These are phyloP conservation scores for Shargacucullia verbasci DNA, from an alignment of 2,888 invertebrate species.

Conservation along the genomic window DNA sequence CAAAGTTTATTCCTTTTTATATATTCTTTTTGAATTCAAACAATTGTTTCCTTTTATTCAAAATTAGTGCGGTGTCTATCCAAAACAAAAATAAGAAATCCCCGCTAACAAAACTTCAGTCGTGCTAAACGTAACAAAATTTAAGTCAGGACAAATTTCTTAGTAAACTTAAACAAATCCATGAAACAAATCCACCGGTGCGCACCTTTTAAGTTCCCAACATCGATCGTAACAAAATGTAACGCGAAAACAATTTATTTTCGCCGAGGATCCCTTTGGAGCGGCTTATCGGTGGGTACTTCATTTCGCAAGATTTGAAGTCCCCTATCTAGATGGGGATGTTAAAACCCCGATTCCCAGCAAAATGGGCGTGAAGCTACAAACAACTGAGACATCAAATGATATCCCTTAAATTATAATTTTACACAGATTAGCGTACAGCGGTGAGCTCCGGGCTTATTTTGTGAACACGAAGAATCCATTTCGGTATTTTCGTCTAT, in stretches of 20 bases:
- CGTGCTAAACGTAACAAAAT: slow-evolving; percentile 47
- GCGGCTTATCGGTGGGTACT: slow-evolving; percentile 63
- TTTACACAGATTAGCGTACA: slow-evolving; percentile 39
- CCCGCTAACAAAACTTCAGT: slow-evolving; percentile 20
- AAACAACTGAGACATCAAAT: slow-evolving; percentile 46
- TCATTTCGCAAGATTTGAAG: slow-evolving; percentile 62
- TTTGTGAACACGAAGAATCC: slow-evolving; percentile 6
- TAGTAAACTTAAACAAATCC: slow-evolving; percentile 42
- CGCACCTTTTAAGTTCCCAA: slow-evolving; percentile 52
- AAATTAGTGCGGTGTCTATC: slow-evolving; percentile 6
- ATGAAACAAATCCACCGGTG: slow-evolving; percentile 39
- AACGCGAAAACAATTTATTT: slow-evolving; percentile 57
- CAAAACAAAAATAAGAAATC: slow-evolving; percentile 29
- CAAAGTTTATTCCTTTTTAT: slow-evolving; percentile 16
- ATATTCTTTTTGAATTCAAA: slow-evolving; percentile 8
- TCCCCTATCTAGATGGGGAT: slow-evolving; percentile 55
- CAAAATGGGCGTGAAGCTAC: slow-evolving; percentile 24
- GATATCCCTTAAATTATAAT: slow-evolving; percentile 54
- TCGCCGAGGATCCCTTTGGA: slow-evolving; percentile 30
- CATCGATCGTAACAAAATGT: slow-evolving; percentile 49
- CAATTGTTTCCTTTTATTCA: slow-evolving; percentile 15
- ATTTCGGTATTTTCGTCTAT: slow-evolving; percentile 16
- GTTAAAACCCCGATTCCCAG: slow-evolving; percentile 32
- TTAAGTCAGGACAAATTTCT: slow-evolving; percentile 50
- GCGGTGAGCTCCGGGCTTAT: slow-evolving; percentile 7